These are phyloP conservation scores for Globodera ellingtonae DNA, from an alignment of 1,140 invertebrate species.

Conservation along the genomic window DNA sequence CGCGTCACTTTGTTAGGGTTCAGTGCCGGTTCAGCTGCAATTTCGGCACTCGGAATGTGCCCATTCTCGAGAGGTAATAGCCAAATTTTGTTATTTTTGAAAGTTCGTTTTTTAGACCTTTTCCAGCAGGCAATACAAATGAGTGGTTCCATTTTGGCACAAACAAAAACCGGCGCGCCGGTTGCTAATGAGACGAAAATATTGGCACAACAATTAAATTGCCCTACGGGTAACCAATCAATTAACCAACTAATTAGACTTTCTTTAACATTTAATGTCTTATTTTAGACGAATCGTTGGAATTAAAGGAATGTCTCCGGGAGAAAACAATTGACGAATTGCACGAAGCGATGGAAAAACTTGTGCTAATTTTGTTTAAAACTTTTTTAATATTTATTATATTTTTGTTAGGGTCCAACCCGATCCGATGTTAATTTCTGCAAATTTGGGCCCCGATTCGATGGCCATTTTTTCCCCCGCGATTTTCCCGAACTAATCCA, in stretches of 20 bases:
- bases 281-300: constrained; percentile 28
- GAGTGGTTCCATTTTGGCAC: constrained; percentile 43
- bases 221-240: not conserved
- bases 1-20: constrained; percentile 40
- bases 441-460: constrained; percentile 44
- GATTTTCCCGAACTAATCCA: constrained; percentile 42
- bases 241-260: too few relatives aligned
- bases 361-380: constrained; percentile 17
- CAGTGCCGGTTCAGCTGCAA: constrained; percentile 38
- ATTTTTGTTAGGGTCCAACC: constrained; percentile 19
- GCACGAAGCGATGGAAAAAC: constrained; percentile 33
- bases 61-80: constrained; percentile 13
- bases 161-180: constrained; percentile 26
- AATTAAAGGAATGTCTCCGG: constrained; percentile 43
- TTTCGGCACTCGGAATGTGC: constrained; percentile 24
- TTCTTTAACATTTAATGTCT: too few relatives aligned
- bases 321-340: constrained; percentile 35
- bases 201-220: constrained; percentile 34
- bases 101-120: constrained; percentile 35
- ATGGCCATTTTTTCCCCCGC: constrained; percentile 41
- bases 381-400: not conserved
- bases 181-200: constrained; percentile 37
- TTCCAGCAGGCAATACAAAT: constrained; percentile 50
- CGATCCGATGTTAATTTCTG: constrained; percentile 38
- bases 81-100: not conserved